phyloP scores from a whole-genome alignment of 2,888 invertebrate species.

The Melikaiella ostensackeni region DNA sequence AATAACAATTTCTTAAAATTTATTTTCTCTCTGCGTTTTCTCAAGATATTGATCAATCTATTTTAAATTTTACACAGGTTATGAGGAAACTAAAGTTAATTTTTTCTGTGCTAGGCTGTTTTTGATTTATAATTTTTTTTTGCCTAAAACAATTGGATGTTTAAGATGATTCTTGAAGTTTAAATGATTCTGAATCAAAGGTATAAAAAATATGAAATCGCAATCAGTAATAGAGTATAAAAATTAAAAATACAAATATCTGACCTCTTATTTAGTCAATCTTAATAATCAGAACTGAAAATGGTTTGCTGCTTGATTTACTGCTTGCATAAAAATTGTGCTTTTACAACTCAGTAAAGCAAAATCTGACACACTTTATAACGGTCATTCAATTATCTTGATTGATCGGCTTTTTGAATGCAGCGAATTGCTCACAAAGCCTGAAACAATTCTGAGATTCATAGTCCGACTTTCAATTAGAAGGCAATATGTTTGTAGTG shows the following conservation, averaged over 20 bases:
- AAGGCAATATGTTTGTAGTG: conserved; percentile 18
- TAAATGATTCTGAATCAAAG: neutral
- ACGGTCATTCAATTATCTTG: neutral
- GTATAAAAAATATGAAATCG: neutral
- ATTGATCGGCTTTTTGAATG: neutral
- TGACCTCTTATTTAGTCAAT: neutral
- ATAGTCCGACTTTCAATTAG: neutral
- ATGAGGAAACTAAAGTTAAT: too few relatives aligned
- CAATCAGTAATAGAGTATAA: neutral
- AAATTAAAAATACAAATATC: neutral
- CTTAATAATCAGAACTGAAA: neutral
- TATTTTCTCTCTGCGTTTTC: too few relatives aligned
- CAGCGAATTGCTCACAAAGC: neutral
- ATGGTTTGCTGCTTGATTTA: neutral
- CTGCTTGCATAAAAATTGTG: neutral
- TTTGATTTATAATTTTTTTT: too few relatives aligned
- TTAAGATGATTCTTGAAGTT: too few relatives aligned
- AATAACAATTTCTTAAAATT: too few relatives aligned
- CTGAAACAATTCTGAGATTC: neutral
- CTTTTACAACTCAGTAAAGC: neutral
- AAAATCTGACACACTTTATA: neutral
- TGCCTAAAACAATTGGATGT: too few relatives aligned
- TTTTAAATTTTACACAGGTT: too few relatives aligned
- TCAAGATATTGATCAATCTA: too few relatives aligned
- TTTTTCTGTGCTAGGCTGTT: too few relatives aligned